Conservation (phyloP, 2,797 vertebrate species). For the Lophotriccus pileatus region DNA sequence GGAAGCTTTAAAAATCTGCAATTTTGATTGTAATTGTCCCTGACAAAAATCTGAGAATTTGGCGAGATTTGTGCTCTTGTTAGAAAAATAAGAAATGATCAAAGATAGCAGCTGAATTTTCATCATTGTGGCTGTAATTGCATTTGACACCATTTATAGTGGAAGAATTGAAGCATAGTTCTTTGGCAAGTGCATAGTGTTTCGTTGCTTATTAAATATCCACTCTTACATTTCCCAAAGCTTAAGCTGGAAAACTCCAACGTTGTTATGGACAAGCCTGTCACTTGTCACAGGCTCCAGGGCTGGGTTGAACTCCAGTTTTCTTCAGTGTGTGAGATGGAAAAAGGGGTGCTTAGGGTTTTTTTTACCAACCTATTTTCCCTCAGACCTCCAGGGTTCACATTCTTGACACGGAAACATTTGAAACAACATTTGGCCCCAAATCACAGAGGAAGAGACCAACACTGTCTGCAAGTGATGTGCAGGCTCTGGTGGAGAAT, state of each 20-base stretch:
- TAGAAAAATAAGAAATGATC: slow-evolving; percentile 62
- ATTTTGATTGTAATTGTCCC: slow-evolving; percentile 71
- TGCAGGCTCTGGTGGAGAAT: slow-evolving; percentile 86
- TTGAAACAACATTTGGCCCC: slow-evolving; percentile 93
- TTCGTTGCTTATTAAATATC: slow-evolving; percentile 42
- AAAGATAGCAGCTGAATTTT: slow-evolving; percentile 68
- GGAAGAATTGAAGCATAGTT: slow-evolving; percentile 47
- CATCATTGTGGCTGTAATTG: slow-evolving; percentile 37
- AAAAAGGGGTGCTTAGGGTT: background rate
- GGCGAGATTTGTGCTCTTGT: slow-evolving; percentile 55
- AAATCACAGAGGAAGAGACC: slow-evolving; percentile 94
- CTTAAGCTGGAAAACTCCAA: slow-evolving; percentile 19
- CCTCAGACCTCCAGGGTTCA: slow-evolving; percentile 92
- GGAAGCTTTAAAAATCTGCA: slow-evolving; percentile 32
- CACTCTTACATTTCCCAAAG: slow-evolving; percentile 22
- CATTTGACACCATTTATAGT: slow-evolving; percentile 41
- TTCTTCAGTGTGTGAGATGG: background rate
- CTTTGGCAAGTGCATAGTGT: slow-evolving; percentile 22
- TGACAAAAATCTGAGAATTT: slow-evolving; percentile 78
- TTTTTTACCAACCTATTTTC: background rate
- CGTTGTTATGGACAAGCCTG: background rate
- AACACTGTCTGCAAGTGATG: slow-evolving; percentile 83
- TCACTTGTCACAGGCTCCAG: background rate
- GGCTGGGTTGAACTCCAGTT: background rate
- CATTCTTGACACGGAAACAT: slow-evolving; percentile 96